Conservation (phyloP, 2,888 invertebrate genomes). For the Drosophila mulleri region DNA sequence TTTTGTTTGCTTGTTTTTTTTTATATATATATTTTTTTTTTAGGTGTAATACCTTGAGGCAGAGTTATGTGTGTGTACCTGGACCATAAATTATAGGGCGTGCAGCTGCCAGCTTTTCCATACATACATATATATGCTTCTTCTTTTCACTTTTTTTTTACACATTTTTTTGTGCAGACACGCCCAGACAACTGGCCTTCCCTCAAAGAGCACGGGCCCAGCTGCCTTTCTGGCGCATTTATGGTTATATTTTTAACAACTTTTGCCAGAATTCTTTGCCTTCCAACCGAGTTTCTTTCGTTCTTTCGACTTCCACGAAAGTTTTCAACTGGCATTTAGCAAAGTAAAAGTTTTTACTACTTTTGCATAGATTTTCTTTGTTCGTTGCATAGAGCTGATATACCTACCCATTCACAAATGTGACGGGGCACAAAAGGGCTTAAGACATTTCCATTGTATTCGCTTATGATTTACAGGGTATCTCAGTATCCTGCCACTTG, state of each 20-base stretch:
- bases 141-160: constrained; percentile 1
- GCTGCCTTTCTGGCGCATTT: constrained; percentile 39
- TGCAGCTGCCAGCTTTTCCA: constrained; percentile 62
- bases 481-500: background rate
- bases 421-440: background rate
- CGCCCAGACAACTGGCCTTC: constrained; percentile 41
- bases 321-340: constrained; percentile 38
- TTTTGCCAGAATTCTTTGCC: constrained; percentile 43
- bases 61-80: constrained; percentile 33
- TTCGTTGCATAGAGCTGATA: constrained; percentile 4
- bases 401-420: background rate
- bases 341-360: constrained; percentile 53
- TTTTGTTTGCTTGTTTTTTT: constrained; percentile 20
- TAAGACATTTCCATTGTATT: background rate
- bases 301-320: constrained; percentile 28
- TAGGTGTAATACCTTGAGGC: constrained; percentile 27
- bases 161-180: constrained; percentile 31
- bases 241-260: constrained; percentile 61
- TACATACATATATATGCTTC: background rate
- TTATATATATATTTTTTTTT: too few species aligned
- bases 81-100: constrained; percentile 64
- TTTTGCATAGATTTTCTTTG: constrained; percentile 12
- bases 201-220: constrained; percentile 35
- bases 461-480: constrained; percentile 17
- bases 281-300: constrained; percentile 5